These are phyloP conservation scores for Brotula barbata DNA, from an alignment of 2,797 vertebrate species.

Conservation along the genomic window DNA sequence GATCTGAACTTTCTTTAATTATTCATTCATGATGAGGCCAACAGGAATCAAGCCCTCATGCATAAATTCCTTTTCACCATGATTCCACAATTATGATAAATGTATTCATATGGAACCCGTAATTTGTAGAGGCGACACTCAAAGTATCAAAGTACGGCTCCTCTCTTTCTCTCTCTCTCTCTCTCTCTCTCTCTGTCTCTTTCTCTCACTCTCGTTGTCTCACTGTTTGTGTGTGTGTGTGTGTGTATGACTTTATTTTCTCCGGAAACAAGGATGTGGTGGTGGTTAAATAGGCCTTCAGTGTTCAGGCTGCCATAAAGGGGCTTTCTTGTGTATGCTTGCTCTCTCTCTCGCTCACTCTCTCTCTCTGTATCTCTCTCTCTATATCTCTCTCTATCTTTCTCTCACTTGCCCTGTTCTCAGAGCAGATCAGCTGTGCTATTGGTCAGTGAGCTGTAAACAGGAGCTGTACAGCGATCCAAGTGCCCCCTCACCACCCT, in stretches of 20 bases:
- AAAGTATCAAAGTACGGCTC: slow-evolving; percentile 20
- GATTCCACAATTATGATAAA: slow-evolving; percentile 26
- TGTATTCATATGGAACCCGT: slow-evolving; percentile 35
- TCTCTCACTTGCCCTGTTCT: slow-evolving; percentile 39
- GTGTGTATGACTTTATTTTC: slow-evolving; percentile 46
- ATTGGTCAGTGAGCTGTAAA: slow-evolving; percentile 69
- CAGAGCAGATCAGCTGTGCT: slow-evolving; percentile 59
- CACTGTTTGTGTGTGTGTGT: slow-evolving; percentile 3
- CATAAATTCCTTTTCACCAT: slow-evolving; percentile 55
- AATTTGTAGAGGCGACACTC: slow-evolving; percentile 42
- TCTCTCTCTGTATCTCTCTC: slow-evolving; percentile 13
- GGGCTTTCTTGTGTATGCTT: slow-evolving; percentile 71
- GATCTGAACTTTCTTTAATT: slow-evolving; percentile 53
- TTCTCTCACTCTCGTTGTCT: slow-evolving; percentile 15
- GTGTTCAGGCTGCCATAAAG: slow-evolving; percentile 74
- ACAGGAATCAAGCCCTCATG: slow-evolving; percentile 46
- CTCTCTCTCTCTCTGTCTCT: slow-evolving; percentile 1
- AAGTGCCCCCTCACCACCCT: slow-evolving; percentile 46
- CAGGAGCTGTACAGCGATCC: slow-evolving; percentile 63
- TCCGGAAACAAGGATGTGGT: slow-evolving; percentile 64
- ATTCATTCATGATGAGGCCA: slow-evolving; percentile 52
- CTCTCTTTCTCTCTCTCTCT: slow-evolving; percentile 10
- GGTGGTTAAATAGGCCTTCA: slow-evolving; percentile 72
- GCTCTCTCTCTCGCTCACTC: slow-evolving; percentile 36
- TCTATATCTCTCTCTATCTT: slow-evolving; percentile 20